phyloP scores from a whole-genome alignment of 2,113 vertebrate genomes.

The Marmota monax region DNA sequence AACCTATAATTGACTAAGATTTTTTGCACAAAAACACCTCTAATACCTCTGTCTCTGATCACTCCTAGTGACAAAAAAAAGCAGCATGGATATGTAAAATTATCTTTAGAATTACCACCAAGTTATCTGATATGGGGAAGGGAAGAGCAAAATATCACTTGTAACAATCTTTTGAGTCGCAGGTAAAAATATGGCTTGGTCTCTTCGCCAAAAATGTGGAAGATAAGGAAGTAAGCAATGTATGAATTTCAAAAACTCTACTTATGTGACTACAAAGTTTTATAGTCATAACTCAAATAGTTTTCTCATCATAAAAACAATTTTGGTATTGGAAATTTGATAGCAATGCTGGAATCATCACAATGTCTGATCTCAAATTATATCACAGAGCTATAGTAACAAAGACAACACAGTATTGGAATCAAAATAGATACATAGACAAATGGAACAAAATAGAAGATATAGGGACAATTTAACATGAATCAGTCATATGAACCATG shows the following conservation, averaged over 20 bases:
- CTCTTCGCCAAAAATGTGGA: neutral
- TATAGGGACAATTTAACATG: too few species aligned
- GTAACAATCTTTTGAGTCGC: neutral
- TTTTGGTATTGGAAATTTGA: neutral
- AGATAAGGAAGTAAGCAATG: neutral
- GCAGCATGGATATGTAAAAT: neutral
- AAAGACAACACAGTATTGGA: too few species aligned
- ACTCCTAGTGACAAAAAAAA: neutral
- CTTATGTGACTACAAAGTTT: neutral
- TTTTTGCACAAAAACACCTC: neutral
- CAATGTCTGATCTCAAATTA: too few species aligned
- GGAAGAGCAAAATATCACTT: neutral
- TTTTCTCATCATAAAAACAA: neutral
- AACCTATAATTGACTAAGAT: neutral
- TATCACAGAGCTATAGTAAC: too few species aligned
- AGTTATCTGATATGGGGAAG: neutral
- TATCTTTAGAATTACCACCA: neutral
- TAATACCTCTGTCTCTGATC: neutral
- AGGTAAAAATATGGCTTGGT: neutral
- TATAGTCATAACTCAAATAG: neutral
- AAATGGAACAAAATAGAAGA: too few species aligned
- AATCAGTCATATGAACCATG: too few species aligned
- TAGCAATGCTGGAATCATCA: too few species aligned
- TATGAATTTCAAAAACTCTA: neutral
- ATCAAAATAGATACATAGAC: too few species aligned